A percentile compares a stretch with the other conserved stretches of the same genome.
Conservation (phyloP, 2,888 invertebrate species). For the Megastigmus dorsalis region DNA sequence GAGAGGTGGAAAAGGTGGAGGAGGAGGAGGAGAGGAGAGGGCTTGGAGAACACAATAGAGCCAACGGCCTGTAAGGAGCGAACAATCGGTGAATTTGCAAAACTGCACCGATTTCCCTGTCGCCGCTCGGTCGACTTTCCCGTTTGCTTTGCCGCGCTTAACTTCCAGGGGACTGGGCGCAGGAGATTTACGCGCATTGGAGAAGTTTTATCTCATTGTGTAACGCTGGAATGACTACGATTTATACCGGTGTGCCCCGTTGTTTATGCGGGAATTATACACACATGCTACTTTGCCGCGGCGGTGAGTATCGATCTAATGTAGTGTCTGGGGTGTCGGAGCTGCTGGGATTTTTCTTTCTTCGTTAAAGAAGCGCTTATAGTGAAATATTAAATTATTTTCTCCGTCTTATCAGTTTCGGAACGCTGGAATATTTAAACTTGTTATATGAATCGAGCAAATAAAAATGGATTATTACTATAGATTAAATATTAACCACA, state of each 20-base stretch:
- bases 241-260: neutral
- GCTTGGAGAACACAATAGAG: conserved; percentile 19
- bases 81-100: conserved; percentile 40
- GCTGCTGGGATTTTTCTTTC: no score
- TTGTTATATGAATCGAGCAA: no score
- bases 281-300: no score
- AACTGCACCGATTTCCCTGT: conserved; percentile 34
- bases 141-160: neutral
- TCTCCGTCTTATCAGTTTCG: no score
- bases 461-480: no score
- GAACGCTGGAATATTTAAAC: no score
- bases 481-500: no score
- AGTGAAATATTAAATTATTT: no score
- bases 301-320: no score
- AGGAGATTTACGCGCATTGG: conserved; percentile 13
- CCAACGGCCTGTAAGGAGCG: conserved; percentile 33
- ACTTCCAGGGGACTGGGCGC: neutral
- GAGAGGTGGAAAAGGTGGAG: neutral
- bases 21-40: neutral
- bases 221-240: neutral
- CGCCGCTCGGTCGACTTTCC: neutral
- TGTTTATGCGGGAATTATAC: neutral
- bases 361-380: no score
- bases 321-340: no score
- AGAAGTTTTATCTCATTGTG: conserved; percentile 5